Conservation (phyloP, 2,797 vertebrate species). For the Antrozous pallidus region DNA sequence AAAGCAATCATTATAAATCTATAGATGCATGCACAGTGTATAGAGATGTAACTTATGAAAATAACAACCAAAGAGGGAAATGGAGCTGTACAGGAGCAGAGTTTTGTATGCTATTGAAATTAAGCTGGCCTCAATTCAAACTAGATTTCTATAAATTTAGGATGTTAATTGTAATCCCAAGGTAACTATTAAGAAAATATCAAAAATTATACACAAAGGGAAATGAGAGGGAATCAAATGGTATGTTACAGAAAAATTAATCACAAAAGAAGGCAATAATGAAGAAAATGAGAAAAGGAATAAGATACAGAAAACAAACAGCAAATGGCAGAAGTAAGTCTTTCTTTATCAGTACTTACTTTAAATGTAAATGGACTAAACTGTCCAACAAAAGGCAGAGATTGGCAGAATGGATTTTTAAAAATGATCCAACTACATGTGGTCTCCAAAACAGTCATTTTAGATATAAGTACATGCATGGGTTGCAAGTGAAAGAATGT, state of each 20-base stretch:
- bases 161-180: neutral
- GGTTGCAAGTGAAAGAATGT: neutral
- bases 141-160: neutral
- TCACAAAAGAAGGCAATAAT: neutral
- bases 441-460: neutral
- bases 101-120: neutral
- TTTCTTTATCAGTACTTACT: neutral
- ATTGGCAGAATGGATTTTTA: neutral
- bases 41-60: neutral
- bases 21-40: neutral
- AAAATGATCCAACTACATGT: neutral
- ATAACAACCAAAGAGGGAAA: neutral
- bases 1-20: neutral
- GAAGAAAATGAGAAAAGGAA: neutral
- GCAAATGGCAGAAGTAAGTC: neutral
- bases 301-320: neutral
- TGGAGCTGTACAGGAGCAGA: neutral
- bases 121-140: neutral
- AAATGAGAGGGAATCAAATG: neutral
- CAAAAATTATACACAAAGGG: neutral
- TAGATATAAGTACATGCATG: neutral
- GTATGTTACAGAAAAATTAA: neutral
- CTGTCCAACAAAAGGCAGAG: neutral
- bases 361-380: conserved; percentile 2
- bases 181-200: neutral